These are phyloP conservation scores for Muricea muricata DNA, from an alignment of 92 coral and sea anemone species.

Conservation along the genomic window DNA sequence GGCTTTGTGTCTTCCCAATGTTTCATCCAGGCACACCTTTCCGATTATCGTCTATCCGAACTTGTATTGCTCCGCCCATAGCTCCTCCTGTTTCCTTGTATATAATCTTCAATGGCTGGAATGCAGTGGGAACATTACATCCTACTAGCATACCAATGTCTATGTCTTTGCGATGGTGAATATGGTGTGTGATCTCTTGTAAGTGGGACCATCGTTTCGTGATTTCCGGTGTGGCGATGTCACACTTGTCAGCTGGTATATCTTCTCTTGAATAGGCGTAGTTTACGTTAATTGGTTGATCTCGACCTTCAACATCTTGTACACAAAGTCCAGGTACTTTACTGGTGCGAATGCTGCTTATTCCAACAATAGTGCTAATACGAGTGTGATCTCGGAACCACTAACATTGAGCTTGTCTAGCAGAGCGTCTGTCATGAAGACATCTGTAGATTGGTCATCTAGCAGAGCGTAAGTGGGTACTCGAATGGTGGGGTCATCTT, in stretches of 20 bases:
- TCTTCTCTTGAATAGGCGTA: slow-evolving; percentile 32
- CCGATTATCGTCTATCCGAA: slow-evolving; percentile 54
- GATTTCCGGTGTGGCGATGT: slow-evolving; percentile 60
- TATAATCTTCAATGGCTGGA: slow-evolving; percentile 17
- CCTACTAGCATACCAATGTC: slow-evolving; percentile 73
- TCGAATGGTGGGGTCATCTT: slow-evolving; percentile 15
- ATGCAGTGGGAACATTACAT: slow-evolving; percentile 57
- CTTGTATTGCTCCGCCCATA: slow-evolving; percentile 53
- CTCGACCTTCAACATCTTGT: slow-evolving; percentile 33
- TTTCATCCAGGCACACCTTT: slow-evolving; percentile 32
- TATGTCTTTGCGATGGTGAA: slow-evolving; percentile 37
- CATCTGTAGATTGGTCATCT: slow-evolving; percentile 46
- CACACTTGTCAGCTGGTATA: slow-evolving; percentile 55
- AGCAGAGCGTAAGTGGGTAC: slow-evolving; percentile 46
- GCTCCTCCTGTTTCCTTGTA: slow-evolving; percentile 33
- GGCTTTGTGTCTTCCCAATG: not conserved
- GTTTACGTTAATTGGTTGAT: slow-evolving; percentile 23
- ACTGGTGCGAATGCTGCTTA: slow-evolving; percentile 18
- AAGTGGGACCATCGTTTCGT: slow-evolving; percentile 57
- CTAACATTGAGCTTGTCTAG: slow-evolving; percentile 15
- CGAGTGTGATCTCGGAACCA: slow-evolving; percentile 18
- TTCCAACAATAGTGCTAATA: slow-evolving; percentile 41
- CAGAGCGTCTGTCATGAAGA: slow-evolving; percentile 24
- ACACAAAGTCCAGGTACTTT: slow-evolving; percentile 33
- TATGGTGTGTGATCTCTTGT: slow-evolving; percentile 51